Conservation (phyloP, 1,140 invertebrate species). For the Delia radicum region DNA sequence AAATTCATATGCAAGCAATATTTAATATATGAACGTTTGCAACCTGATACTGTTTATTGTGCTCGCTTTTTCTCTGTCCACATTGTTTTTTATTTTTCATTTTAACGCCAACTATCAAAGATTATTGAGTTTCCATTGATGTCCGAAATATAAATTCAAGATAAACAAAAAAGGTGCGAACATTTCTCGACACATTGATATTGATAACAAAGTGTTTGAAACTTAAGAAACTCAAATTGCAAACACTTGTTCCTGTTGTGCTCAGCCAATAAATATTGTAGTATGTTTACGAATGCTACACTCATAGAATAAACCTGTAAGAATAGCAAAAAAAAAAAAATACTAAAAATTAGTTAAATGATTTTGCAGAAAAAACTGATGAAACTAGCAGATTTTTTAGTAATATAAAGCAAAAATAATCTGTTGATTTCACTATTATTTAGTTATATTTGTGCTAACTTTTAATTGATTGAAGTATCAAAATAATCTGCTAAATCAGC, state of each 20-base stretch:
- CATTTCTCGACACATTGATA: neutral
- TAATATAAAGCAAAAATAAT: too few relatives aligned
- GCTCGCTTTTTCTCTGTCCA: neutral
- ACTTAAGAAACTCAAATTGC: neutral
- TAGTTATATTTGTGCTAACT: too few relatives aligned
- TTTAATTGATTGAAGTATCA: too few relatives aligned
- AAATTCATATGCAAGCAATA: neutral
- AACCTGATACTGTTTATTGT: neutral
- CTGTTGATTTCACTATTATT: too few relatives aligned
- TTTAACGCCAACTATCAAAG: neutral
- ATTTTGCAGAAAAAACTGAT: too few relatives aligned
- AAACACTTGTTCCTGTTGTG: neutral
- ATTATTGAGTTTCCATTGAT: neutral
- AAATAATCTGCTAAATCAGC: too few relatives aligned
- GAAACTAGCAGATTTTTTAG: too few relatives aligned
- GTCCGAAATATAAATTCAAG: neutral
- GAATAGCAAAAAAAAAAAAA: too few relatives aligned
- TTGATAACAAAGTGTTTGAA: neutral
- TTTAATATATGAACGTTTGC: neutral
- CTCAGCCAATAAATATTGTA: too few relatives aligned
- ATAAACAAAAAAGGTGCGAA: neutral
- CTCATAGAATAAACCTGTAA: too few relatives aligned
- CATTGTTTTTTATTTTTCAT: neutral
- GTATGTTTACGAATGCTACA: too few relatives aligned
- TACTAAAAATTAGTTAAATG: too few relatives aligned